These are phyloP conservation scores for Condylostylus longicornis DNA, from an alignment of 1,140 invertebrate genomes.

Conservation along the genomic window DNA sequence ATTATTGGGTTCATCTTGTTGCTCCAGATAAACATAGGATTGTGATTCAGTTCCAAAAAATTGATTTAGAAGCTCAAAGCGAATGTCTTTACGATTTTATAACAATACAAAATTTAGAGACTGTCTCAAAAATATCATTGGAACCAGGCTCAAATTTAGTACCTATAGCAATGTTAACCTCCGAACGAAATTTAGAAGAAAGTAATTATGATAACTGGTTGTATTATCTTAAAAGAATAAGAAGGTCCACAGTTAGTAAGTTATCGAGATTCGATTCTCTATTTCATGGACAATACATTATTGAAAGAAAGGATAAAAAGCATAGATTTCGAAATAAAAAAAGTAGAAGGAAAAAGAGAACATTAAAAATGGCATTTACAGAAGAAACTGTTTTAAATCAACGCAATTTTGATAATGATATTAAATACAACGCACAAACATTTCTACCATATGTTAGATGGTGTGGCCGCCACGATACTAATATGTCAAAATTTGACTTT, in stretches of 20 bases:
- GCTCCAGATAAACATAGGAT: constrained; percentile 44
- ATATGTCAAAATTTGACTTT: constrained; percentile 41
- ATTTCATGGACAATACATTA: too few species aligned
- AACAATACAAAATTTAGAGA: constrained; percentile 11
- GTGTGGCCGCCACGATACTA: constrained; percentile 40
- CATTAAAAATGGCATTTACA: too few species aligned
- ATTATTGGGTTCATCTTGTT: constrained; percentile 44
- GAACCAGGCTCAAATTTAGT: constrained; percentile 10
- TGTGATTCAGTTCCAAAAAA: constrained; percentile 44
- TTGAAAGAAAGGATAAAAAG: too few species aligned
- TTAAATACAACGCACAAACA: constrained; percentile 13
- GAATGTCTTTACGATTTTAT: constrained; percentile 66
- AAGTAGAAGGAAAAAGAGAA: too few species aligned
- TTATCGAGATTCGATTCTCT: too few species aligned
- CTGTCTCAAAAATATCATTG: constrained; percentile 9
- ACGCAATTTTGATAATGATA: too few species aligned
- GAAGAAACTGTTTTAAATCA: too few species aligned
- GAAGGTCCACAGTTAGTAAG: too few species aligned
- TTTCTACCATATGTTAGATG: constrained; percentile 31
- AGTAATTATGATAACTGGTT: constrained; percentile 4
- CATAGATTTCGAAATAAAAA: too few species aligned
- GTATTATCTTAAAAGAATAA: neutral
- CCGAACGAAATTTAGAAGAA: constrained; percentile 4
- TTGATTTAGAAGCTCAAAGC: constrained; percentile 56
- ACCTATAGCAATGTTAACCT: constrained; percentile 12